phyloP scores from a whole-genome alignment of 2,888 invertebrate species.

The Agrotis exclamationis region DNA sequence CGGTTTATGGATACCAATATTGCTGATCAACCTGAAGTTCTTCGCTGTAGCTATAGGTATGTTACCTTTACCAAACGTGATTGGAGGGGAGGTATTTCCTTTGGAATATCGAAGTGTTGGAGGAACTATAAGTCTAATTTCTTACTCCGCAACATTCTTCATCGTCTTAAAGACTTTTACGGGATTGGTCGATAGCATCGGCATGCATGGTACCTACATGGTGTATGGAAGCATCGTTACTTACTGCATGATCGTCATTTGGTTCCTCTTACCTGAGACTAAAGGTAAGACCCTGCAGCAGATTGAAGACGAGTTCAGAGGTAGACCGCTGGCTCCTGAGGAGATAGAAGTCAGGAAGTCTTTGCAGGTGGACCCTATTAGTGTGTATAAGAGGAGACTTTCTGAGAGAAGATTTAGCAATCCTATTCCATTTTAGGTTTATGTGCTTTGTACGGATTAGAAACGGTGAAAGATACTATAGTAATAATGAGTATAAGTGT shows the following conservation, averaged over 20 bases:
- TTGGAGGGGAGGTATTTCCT: slow-evolving; percentile 93
- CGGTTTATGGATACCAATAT: slow-evolving; percentile 82
- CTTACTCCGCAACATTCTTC: slow-evolving; percentile 91
- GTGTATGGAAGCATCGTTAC: slow-evolving; percentile 89
- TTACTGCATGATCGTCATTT: slow-evolving; percentile 87
- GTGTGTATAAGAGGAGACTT: slow-evolving; percentile 70
- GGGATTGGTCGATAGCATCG: slow-evolving; percentile 83
- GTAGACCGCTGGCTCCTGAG: slow-evolving; percentile 63
- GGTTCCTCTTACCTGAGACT: slow-evolving; percentile 92
- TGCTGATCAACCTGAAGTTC: slow-evolving; percentile 89
- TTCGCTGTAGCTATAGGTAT: slow-evolving; percentile 90
- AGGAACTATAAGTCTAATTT: slow-evolving; percentile 90
- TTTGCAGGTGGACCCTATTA: slow-evolving; percentile 68
- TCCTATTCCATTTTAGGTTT: slow-evolving; percentile 45
- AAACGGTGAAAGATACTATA: not conserved
- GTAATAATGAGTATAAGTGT: slow-evolving; percentile 17
- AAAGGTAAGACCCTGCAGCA: slow-evolving; percentile 92
- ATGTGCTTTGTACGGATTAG: not conserved
- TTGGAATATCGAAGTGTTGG: slow-evolving; percentile 91
- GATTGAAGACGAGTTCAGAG: slow-evolving; percentile 91
- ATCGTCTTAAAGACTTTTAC: slow-evolving; percentile 92
- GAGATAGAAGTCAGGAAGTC: slow-evolving; percentile 68
- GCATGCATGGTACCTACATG: slow-evolving; percentile 90
- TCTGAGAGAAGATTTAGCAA: slow-evolving; percentile 70
- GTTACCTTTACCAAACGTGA: slow-evolving; percentile 92